phyloP scores from a whole-genome alignment of 2,113 vertebrate species.

The Toxotes chatareus region DNA sequence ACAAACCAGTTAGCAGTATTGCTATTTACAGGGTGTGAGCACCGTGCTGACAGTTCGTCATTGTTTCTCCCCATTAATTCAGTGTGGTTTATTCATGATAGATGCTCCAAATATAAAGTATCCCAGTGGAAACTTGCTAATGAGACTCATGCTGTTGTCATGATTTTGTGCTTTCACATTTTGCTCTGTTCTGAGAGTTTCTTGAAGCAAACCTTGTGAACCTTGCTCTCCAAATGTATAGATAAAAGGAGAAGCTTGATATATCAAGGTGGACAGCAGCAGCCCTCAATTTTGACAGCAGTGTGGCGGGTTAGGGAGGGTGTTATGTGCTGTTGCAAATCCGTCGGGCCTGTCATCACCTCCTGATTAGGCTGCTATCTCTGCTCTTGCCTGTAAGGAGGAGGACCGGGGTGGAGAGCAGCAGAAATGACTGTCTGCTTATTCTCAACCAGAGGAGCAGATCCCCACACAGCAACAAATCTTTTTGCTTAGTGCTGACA shows the following conservation, averaged over 20 bases:
- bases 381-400: constrained; percentile 56
- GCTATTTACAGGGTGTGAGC: constrained; percentile 42
- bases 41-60: not conserved
- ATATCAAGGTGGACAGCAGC: constrained; percentile 61
- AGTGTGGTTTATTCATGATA: constrained; percentile 39
- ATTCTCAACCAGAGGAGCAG: not conserved
- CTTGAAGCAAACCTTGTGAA: not conserved
- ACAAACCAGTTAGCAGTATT: constrained; percentile 1
- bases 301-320: constrained; percentile 29
- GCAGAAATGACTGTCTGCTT: not conserved
- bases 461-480: not conserved
- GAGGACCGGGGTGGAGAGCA: constrained; percentile 8
- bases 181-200: not conserved
- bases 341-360: constrained; percentile 68
- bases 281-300: constrained; percentile 56
- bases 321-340: constrained; percentile 60
- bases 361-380: constrained; percentile 65
- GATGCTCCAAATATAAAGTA: constrained; percentile 1
- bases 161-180: not conserved
- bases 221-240: not conserved
- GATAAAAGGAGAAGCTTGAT: constrained; percentile 34
- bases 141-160: not conserved
- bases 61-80: constrained; percentile 24
- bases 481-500: not conserved
- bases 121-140: constrained; percentile 21